Percentiles rank a stretch among this genome's conserved stretches.
phyloP scores from a whole-genome alignment of 2,113 vertebrate genomes.

The Mastomys natalensis region DNA sequence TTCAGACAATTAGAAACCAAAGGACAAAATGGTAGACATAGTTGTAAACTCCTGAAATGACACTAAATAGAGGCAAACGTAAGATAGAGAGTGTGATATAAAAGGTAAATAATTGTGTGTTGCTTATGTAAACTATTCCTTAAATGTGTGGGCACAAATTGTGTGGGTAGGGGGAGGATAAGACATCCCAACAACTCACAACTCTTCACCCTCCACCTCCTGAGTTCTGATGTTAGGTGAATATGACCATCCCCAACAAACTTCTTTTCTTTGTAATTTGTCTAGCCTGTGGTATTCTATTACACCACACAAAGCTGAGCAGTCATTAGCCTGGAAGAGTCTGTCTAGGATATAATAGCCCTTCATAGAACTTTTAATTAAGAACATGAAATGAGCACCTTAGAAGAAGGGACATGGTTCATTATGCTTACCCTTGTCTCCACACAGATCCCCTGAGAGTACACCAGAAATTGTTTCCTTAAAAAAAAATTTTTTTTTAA shows the following conservation, averaged over 20 bases:
- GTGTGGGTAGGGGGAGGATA: neutral
- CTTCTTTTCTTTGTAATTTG: neutral
- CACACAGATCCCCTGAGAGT: neutral
- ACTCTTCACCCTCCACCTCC: neutral
- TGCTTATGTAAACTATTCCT: neutral
- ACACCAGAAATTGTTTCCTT: neutral
- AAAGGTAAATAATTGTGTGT: neutral
- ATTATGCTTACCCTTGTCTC: neutral
- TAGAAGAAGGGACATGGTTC: no score
- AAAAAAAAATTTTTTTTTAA: neutral
- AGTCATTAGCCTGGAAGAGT: neutral
- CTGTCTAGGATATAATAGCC: neutral
- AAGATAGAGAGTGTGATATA: neutral
- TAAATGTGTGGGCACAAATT: neutral
- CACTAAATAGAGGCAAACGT: neutral
- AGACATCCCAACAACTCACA: no score
- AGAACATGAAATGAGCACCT: no score
- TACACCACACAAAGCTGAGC: neutral
- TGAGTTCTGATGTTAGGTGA: neutral
- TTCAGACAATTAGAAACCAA: neutral
- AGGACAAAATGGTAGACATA: neutral
- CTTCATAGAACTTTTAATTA: neutral
- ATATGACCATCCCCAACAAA: no score
- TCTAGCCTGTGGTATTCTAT: neutral
- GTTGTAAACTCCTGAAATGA: neutral